Conservation (phyloP, 2,888 invertebrate genomes). For the Chrysolina americana region DNA sequence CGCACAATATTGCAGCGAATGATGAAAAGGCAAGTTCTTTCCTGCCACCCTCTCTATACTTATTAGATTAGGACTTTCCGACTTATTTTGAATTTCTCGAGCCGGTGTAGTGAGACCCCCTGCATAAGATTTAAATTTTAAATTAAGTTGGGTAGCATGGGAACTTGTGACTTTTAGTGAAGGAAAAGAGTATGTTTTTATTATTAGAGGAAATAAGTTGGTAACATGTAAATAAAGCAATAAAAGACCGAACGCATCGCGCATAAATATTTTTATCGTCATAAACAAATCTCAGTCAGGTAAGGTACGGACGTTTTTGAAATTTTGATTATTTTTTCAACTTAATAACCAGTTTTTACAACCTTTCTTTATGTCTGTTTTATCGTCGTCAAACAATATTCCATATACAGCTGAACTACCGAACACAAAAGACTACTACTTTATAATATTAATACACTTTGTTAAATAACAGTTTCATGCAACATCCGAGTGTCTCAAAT, state of each 20-base stretch:
- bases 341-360: conserved; percentile 44
- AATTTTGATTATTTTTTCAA: conserved; percentile 60
- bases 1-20: background rate
- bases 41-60: conserved; percentile 26
- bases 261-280: conserved; percentile 64
- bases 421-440: conserved; percentile 39
- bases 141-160: conserved; percentile 29
- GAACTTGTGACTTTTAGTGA: conserved; percentile 53
- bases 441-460: conserved; percentile 23
- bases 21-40: background rate
- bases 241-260: conserved; percentile 65
- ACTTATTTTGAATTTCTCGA: conserved; percentile 25
- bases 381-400: conserved; percentile 32
- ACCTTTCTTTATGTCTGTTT: conserved; percentile 40
- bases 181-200: conserved; percentile 63
- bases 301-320: conserved; percentile 60
- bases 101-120: conserved; percentile 24
- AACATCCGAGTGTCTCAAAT: background rate
- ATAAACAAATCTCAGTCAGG: conserved; percentile 62
- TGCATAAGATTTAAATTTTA: conserved; percentile 36
- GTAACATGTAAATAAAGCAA: conserved; percentile 65
- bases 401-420: conserved; percentile 34
- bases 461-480: background rate
- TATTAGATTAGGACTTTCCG: conserved; percentile 33
- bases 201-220: conserved; percentile 65